These are phyloP conservation scores for Drosophila funebris DNA, from an alignment of 1,140 invertebrate genomes.

Conservation along the genomic window DNA sequence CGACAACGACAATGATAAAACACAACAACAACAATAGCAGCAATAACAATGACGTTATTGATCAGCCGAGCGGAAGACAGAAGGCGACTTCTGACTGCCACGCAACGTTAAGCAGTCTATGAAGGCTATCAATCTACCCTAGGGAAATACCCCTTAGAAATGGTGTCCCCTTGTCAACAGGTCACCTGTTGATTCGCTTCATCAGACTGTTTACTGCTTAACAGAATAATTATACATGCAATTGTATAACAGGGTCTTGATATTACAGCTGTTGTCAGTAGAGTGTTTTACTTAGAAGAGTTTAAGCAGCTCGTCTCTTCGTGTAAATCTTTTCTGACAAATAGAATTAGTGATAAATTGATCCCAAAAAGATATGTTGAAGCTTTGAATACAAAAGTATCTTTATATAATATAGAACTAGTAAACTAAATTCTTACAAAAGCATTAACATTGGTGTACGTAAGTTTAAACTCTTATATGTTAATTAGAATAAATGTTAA, in stretches of 20 bases:
- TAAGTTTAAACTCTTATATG: too few species aligned
- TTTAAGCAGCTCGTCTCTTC: too few species aligned
- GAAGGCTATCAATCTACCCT: constrained; percentile 22
- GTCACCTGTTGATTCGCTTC: background rate
- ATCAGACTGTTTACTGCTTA: constrained; percentile 9
- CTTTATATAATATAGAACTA: too few species aligned
- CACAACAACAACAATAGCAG: background rate
- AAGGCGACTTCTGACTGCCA: constrained; percentile 12
- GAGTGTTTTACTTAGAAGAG: too few species aligned
- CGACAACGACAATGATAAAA: background rate
- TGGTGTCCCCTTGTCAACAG: background rate
- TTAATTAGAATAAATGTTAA: too few species aligned
- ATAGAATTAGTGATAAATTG: too few species aligned
- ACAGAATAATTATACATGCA: background rate
- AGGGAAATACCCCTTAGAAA: background rate
- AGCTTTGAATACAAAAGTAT: too few species aligned
- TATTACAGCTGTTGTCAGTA: too few species aligned
- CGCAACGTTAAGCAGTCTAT: constrained; percentile 31
- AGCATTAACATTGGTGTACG: too few species aligned
- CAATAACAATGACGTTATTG: constrained; percentile 41
- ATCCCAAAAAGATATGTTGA: too few species aligned
- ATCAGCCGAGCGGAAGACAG: constrained; percentile 39
- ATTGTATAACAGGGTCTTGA: background rate
- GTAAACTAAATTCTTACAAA: too few species aligned
- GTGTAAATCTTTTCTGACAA: too few species aligned